phyloP scores from a whole-genome alignment of 1,140 invertebrate genomes.

The Sogatella furcifera region DNA sequence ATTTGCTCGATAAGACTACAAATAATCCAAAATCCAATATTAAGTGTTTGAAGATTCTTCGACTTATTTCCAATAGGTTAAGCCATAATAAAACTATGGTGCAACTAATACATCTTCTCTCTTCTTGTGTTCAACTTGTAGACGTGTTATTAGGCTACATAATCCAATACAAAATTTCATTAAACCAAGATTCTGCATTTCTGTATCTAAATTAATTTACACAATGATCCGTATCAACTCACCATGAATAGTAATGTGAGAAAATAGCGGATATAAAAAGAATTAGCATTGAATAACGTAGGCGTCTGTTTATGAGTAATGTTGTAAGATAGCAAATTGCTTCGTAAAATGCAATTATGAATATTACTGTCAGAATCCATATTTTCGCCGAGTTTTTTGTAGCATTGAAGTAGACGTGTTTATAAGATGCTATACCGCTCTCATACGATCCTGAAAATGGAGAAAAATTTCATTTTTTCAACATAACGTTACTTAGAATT shows the following conservation, averaged over 20 bases:
- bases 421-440: constrained; percentile 58
- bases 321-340: constrained; percentile 49
- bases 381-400: constrained; percentile 65
- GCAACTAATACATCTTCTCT: no score
- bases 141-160: no score
- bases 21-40: no score
- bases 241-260: constrained; percentile 70
- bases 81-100: no score
- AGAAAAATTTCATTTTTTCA: background rate
- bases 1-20: no score
- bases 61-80: no score
- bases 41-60: no score
- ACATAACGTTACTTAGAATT: no score
- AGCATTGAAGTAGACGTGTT: constrained; percentile 76
- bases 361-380: constrained; percentile 56
- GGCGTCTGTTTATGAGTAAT: constrained; percentile 40
- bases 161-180: no score
- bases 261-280: constrained; percentile 60
- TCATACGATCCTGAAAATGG: constrained; percentile 54
- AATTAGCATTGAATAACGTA: constrained; percentile 56
- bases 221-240: constrained; percentile 1
- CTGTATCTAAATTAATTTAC: no score
- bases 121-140: no score
- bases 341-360: constrained; percentile 58
- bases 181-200: no score